Evolutionary conservation across 2,113 vertebrate species (phyloP).

Genomic region (Cheilinus undulatus): DNA sequence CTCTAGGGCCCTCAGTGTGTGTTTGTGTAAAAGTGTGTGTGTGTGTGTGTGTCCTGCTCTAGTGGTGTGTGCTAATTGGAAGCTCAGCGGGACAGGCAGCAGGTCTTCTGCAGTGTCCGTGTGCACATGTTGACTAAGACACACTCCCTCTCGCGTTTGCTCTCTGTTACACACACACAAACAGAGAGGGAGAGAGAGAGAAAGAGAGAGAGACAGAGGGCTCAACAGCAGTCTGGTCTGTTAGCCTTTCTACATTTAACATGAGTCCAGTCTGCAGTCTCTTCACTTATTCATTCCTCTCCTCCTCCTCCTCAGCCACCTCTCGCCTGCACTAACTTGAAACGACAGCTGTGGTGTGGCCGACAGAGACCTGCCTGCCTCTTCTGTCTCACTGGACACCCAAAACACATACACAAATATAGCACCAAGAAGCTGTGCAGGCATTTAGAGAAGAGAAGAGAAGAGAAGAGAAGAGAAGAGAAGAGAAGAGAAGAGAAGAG

Average conservation of each 20-base stretch:
- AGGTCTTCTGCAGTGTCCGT: constrained; percentile 58
- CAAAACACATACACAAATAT: constrained; percentile 30
- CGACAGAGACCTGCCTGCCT: constrained; percentile 64
- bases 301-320: constrained; percentile 57
- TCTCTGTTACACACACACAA: constrained; percentile 43
- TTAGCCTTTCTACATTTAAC: constrained; percentile 94
- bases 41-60: constrained; percentile 62
- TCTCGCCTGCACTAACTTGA: constrained; percentile 73
- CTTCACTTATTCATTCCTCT: constrained; percentile 81
- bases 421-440: constrained; percentile 23
- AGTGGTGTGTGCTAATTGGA: constrained; percentile 79
- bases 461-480: constrained; percentile 33
- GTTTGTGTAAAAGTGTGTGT: constrained; percentile 61
- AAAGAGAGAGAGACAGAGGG: constrained; percentile 52
- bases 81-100: constrained; percentile 71
- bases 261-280: constrained; percentile 83
- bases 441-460: constrained; percentile 44
- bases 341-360: constrained; percentile 76
- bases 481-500: constrained; percentile 27
- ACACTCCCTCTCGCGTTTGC: constrained; percentile 22
- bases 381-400: constrained; percentile 68
- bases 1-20: constrained; percentile 87
- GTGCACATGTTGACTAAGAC: constrained; percentile 41
- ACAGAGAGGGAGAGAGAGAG: constrained; percentile 53
- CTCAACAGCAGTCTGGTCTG: constrained; percentile 88